These are phyloP conservation scores for Condylura cristata DNA, from an alignment of 2,113 vertebrate genomes.

Conservation along the genomic window DNA sequence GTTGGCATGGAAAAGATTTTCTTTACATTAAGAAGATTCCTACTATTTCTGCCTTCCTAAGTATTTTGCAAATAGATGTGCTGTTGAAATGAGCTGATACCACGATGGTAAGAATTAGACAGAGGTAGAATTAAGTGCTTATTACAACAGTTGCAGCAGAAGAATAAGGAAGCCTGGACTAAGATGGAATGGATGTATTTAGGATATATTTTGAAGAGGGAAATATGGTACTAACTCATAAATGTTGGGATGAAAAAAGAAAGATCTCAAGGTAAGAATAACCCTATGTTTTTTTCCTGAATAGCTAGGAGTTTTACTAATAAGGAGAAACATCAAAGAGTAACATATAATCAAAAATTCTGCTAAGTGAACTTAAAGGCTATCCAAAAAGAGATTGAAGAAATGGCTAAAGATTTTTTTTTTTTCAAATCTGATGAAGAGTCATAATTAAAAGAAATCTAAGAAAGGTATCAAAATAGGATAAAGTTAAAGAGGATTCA, in stretches of 20 bases:
- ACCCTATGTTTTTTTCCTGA: background rate
- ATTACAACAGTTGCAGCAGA: background rate
- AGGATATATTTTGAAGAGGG: background rate
- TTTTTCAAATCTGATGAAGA: background rate
- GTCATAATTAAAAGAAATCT: background rate
- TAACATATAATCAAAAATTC: background rate
- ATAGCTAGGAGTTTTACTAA: background rate
- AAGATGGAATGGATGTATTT: background rate
- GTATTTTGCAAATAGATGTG: background rate
- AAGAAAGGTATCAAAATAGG: background rate
- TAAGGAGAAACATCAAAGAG: background rate
- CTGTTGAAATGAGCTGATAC: background rate
- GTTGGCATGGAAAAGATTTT: background rate
- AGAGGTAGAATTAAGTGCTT: background rate
- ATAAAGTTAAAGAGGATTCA: background rate
- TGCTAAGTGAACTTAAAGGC: background rate
- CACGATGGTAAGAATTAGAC: background rate
- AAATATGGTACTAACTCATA: background rate
- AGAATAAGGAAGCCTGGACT: background rate
- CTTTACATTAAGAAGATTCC: background rate
- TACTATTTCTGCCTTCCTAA: background rate
- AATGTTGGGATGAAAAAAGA: background rate
- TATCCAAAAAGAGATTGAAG: background rate
- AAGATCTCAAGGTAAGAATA: background rate
- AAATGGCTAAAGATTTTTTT: background rate